Evolutionary conservation across 1,140 invertebrate species (phyloP).

Genomic region (Portunus trituberculatus): DNA sequence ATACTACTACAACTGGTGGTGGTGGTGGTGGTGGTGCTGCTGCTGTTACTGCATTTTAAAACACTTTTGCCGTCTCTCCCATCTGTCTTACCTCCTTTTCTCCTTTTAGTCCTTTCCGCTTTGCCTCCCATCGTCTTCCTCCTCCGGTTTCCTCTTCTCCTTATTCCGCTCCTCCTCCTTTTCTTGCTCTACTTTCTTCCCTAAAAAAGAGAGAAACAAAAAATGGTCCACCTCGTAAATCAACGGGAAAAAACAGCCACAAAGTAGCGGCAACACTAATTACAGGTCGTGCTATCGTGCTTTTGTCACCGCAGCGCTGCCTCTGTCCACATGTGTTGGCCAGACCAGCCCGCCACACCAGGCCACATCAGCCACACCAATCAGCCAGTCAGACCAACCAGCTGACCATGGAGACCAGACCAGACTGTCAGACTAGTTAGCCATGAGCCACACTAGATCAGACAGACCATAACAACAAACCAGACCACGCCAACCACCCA

Average conservation of each 20-base stretch:
- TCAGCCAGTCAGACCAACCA: not conserved
- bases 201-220: not conserved
- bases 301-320: not conserved
- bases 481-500: too few relatives aligned
- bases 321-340: not conserved
- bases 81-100: slow-evolving; percentile 1
- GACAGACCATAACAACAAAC: too few relatives aligned
- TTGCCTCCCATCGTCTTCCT: not conserved
- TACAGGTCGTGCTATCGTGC: slow-evolving; percentile 17
- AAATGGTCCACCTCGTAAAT: slow-evolving; percentile 21
- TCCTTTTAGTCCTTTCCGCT: not conserved
- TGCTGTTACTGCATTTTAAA: too few relatives aligned
- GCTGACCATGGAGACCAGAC: not conserved
- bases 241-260: not conserved
- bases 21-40: too few relatives aligned
- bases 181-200: not conserved
- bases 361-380: not conserved
- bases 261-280: not conserved
- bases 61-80: not conserved
- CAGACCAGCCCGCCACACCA: not conserved
- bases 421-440: not conserved
- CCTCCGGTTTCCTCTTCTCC: not conserved
- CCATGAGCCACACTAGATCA: too few relatives aligned
- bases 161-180: not conserved
- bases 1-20: too few relatives aligned